Percentiles rank a stretch among this genome's conserved stretches.
phyloP scores from a whole-genome alignment of 1,140 invertebrate species.

The Uloborus diversus region DNA sequence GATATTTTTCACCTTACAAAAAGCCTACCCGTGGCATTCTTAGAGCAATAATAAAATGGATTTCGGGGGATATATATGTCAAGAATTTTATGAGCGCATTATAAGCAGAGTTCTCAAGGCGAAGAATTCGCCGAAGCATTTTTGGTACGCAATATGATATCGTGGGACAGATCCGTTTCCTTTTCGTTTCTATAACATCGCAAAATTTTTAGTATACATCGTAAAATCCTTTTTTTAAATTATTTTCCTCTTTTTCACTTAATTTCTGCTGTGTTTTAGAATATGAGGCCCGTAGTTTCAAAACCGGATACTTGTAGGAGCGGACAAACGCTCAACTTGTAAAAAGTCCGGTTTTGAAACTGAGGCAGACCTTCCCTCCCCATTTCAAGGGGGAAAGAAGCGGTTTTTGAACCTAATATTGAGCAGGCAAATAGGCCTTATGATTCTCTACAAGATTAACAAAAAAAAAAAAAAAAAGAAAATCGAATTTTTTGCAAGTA shows the following conservation, averaged over 20 bases:
- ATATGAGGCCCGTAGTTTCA: too few species aligned
- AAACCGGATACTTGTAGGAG: too few species aligned
- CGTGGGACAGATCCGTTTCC: neutral
- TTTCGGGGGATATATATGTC: conserved; percentile 5
- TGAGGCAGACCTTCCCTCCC: too few species aligned
- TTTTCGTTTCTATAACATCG: neutral
- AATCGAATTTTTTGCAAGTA: too few species aligned
- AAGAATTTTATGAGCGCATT: conserved; percentile 39
- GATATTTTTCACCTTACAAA: neutral
- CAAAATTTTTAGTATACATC: conserved; percentile 13
- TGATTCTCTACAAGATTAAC: too few species aligned
- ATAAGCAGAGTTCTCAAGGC: conserved; percentile 13
- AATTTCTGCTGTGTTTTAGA: neutral
- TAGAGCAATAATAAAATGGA: conserved; percentile 12
- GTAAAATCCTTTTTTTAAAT: neutral
- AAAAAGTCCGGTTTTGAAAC: too few species aligned
- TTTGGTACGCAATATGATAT: conserved; percentile 1
- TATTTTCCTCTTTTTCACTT: neutral
- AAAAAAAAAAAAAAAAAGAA: too few species aligned
- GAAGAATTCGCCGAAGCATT: conserved; percentile 5
- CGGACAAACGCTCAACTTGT: too few species aligned
- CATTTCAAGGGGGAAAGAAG: too few species aligned
- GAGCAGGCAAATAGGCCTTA: too few species aligned
- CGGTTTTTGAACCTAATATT: too few species aligned
- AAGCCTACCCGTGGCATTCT: conserved; percentile 17